Base-by-base conservation (phyloP, 2,888 invertebrate species). In the Sussaba pulchella region DNA sequence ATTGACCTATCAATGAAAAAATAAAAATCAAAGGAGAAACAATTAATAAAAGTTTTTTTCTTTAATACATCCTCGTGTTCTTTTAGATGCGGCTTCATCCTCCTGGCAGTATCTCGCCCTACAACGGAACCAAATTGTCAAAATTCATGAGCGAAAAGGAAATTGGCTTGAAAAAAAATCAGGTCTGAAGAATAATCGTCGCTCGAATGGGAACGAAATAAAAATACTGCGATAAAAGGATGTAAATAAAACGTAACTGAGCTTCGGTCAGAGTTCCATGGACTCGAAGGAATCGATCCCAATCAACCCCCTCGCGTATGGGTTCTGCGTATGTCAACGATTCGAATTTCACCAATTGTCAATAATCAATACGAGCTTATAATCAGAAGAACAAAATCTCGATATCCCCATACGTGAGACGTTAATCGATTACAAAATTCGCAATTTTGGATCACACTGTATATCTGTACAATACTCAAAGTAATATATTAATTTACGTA, bases 21-120 rank as follows among this genome's bases (percentile, higher is more conserved):
- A n/a, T n/a, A n/a, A n/a, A n/a, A n/a, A n/a, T n/a, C n/a, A n/a
- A n/a, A n/a, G n/a, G n/a, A n/a, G n/a, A n/a, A n/a, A n/a, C n/a
- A n/a, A n/a, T n/a, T n/a, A n/a, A n/a, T n/a, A n/a, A n/a, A n/a
- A n/a, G 2, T 31, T 31, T 31, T 31, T 31, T 31, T 31, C 6
- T 31, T 31, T 31, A 31, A 31, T 31, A 31, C 2, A 2, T 31
- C 2, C 2, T 31, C 6, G 31, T 31, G 6, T 31, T 88, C 90
- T 91, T 93, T 85, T 93, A 95, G 95, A 95, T 95, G 94, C 93
- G 95, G 86, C 93, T 94, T 86, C 94, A 94, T 91, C 95, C 95
- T 26, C 95, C 95, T 14, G 95, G 95, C 86, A 94, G 94, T 84
- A 94, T 95, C 67, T 92, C 92, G 50, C 93, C 94, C 1, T 94